Evolutionary conservation across 2,888 invertebrate species (phyloP).

Genomic region (Ceramica pisi): DNA sequence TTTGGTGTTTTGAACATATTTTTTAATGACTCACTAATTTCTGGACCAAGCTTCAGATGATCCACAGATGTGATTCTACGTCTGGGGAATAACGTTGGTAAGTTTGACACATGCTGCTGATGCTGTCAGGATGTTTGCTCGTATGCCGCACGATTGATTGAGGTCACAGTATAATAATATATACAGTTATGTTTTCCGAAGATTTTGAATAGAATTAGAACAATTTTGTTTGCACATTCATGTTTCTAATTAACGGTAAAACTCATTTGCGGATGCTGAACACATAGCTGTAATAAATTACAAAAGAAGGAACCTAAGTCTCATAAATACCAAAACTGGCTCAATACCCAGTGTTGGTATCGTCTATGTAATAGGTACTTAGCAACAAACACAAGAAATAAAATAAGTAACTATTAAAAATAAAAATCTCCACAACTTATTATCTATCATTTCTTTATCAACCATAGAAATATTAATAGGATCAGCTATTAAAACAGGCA

Average conservation of each 20-base stretch:
- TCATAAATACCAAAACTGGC: no score
- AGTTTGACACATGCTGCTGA: conserved; percentile 24
- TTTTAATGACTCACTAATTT: background rate
- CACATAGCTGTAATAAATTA: no score
- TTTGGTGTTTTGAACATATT: background rate
- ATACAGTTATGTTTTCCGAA: background rate
- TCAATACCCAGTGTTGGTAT: no score
- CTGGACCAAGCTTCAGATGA: conserved; percentile 16
- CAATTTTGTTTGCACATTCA: background rate
- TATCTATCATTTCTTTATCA: conserved; percentile 2
- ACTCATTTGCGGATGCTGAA: background rate
- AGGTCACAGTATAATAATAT: background rate
- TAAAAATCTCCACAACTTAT: background rate
- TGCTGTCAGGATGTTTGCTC: conserved; percentile 8
- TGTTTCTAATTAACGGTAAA: background rate
- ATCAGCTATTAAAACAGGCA: conserved; percentile 36
- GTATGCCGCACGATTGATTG: background rate
- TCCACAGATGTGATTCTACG: conserved; percentile 20
- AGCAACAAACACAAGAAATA: background rate
- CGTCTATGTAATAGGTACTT: background rate
- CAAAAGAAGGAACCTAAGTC: no score
- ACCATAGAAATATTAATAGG: conserved; percentile 29
- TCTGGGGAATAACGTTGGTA: conserved; percentile 2
- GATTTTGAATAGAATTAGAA: background rate
- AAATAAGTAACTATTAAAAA: background rate